A percentile compares a stretch with the other conserved stretches of the same genome.
phyloP scores from a whole-genome alignment of 2,888 invertebrate species.

The Craniophora ligustri region DNA sequence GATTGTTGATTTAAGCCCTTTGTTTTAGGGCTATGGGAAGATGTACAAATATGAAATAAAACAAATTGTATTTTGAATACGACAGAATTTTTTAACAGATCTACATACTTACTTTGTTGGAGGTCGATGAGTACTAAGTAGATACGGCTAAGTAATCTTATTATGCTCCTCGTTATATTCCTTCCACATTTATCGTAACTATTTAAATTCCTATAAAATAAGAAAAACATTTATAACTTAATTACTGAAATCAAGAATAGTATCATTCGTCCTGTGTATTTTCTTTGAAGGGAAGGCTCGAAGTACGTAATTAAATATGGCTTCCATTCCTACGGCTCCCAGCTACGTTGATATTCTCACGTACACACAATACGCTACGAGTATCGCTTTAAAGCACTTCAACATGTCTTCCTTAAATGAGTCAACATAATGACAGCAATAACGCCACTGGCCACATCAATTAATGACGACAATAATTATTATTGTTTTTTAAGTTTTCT shows the following conservation, averaged over 20 bases:
- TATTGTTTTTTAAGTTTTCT: background rate
- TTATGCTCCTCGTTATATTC: no score
- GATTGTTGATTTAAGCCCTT: constrained; percentile 76
- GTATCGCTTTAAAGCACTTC: background rate
- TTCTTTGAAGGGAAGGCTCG: no score
- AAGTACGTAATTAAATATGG: no score
- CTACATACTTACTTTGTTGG: background rate
- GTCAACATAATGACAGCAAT: background rate
- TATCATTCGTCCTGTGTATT: no score
- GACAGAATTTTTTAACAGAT: constrained; percentile 31
- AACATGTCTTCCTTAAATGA: constrained; percentile 18
- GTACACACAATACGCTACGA: constrained; percentile 29
- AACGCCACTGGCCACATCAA: background rate
- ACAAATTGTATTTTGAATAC: constrained; percentile 37
- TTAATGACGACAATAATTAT: background rate
- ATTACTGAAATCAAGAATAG: no score
- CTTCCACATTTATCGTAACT: no score
- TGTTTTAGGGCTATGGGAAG: constrained; percentile 72
- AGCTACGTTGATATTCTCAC: constrained; percentile 23
- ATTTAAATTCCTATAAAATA: no score
- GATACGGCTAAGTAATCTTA: constrained; percentile 3
- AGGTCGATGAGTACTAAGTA: no score
- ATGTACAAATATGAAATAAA: constrained; percentile 52
- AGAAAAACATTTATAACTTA: no score
- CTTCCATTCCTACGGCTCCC: no score